A percentile compares a stretch with the other conserved stretches of the same genome.
Conservation (phyloP, 1,140 invertebrate species). For the Cecropterus lyciades region DNA sequence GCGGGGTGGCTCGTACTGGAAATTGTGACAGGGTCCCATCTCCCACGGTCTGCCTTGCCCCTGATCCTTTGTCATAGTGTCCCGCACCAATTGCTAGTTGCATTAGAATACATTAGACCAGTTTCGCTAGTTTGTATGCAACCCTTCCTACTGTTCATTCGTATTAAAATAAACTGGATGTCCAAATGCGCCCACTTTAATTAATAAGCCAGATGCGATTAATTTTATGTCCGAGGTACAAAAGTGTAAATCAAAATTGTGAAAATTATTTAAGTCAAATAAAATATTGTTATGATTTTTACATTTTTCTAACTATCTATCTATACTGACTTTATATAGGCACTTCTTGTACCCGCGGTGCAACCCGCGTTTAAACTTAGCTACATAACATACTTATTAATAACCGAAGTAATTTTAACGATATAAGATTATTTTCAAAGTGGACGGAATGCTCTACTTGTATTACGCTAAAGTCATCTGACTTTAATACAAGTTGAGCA, state of each 20-base stretch:
- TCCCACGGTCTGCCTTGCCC: constrained; percentile 58
- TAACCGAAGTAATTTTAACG: no score
- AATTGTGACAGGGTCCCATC: constrained; percentile 56
- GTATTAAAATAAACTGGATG: constrained; percentile 3
- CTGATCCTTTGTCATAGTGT: constrained; percentile 40
- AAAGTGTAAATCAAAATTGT: background rate
- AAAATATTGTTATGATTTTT: no score
- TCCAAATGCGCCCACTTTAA: constrained; percentile 3
- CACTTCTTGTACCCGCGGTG: no score
- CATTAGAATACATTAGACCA: constrained; percentile 35
- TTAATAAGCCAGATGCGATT: constrained; percentile 4
- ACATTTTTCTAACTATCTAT: no score
- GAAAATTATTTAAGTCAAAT: background rate
- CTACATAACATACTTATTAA: no score
- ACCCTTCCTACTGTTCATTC: constrained; percentile 16
- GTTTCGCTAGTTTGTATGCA: constrained; percentile 34
- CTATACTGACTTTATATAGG: no score
- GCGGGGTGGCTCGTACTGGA: constrained; percentile 47
- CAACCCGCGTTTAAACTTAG: no score
- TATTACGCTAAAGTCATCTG: no score
- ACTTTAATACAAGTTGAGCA: no score
- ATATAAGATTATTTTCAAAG: no score
- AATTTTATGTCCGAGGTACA: background rate
- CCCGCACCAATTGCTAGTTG: constrained; percentile 35
- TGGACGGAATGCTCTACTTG: no score